Evolutionary conservation across 2,113 vertebrate genomes (phyloP), one percentile per base, ranked within the genome.

Genomic region (Myiozetetes cayanensis): DNA sequence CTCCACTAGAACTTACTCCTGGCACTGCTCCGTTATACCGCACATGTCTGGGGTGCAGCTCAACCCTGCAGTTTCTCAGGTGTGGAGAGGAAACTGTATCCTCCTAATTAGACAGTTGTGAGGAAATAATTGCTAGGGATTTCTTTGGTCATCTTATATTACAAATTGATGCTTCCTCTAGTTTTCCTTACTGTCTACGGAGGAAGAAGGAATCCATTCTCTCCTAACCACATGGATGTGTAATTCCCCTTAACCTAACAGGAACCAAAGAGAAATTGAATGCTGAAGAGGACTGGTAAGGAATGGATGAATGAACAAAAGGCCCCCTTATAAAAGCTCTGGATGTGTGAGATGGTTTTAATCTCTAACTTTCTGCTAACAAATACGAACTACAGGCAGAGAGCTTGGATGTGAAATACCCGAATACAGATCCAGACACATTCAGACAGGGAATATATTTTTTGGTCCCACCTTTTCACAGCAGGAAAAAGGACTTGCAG

Each of bases 101-200:
- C 23, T 88, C 49, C 41, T 84, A 92, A 88, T 90, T 78, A 71
- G 55, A 49, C 25, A 73, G 17, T 14, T 74, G 50, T 67, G 76
- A 68, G 63, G 14, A 72, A 92, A 91, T 90, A 88, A 94, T 88
- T 88, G 41, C 76, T 75, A 74, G 80, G 72, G 75, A 90, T 93
- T 94, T 93, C 68, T 76, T 84, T 90, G 79, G 56, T 81, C 75
- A 74, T 85, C 81, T 94, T 76, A 16, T 27, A 83, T 87, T 94
- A 71, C 82, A 94, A 88, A 96, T 61, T 63, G 61, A 63, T 71
- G 47, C 39, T 84, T 94, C 85, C 68, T 94, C 82, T 80, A 59
- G 22, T 80, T 92, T 95, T 88, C 44, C 35, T 52, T 74, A 52
- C 41, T 74, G 56, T 90, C 76, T 67, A 9, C 31, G 77, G 63